Evolutionary conservation across 1,140 invertebrate species (phyloP).

Genomic region (Lasioglossum baleicum): DNA sequence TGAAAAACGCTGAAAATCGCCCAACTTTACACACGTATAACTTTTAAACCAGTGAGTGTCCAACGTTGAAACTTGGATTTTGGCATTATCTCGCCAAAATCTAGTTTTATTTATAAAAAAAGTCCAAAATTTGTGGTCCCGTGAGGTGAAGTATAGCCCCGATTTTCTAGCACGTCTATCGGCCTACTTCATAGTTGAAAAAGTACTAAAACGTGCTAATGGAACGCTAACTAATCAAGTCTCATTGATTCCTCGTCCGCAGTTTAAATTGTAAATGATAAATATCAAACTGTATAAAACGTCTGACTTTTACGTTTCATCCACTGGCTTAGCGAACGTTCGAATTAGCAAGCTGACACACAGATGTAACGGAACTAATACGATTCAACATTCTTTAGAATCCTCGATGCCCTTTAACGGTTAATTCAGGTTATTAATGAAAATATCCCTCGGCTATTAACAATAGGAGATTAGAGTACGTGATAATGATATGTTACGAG

Average conservation of each 20-base stretch:
- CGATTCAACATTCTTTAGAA: neutral
- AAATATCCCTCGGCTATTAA: neutral
- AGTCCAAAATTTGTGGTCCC: too few relatives aligned
- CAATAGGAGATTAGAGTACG: neutral
- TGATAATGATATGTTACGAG: constrained; percentile 15
- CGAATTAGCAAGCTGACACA: neutral
- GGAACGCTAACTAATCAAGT: constrained; percentile 25
- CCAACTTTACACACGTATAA: too few relatives aligned
- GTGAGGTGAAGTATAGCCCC: too few relatives aligned
- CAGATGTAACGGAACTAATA: neutral
- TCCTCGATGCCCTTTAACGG: neutral
- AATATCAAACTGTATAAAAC: constrained; percentile 49
- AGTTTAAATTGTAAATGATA: constrained; percentile 29
- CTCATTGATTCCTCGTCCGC: neutral
- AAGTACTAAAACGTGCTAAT: constrained; percentile 45
- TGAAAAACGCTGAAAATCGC: too few relatives aligned
- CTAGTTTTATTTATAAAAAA: too few relatives aligned
- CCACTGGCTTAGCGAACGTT: neutral
- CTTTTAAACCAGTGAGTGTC: too few relatives aligned
- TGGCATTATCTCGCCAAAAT: too few relatives aligned
- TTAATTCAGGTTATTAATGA: constrained; percentile 3
- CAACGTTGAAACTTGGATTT: too few relatives aligned
- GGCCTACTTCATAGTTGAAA: constrained; percentile 38
- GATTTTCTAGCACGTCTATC: constrained; percentile 36
- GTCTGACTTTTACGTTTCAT: constrained; percentile 2